These are phyloP conservation scores for Leucophenga maculata DNA, from an alignment of 2,888 invertebrate genomes.

Conservation along the genomic window DNA sequence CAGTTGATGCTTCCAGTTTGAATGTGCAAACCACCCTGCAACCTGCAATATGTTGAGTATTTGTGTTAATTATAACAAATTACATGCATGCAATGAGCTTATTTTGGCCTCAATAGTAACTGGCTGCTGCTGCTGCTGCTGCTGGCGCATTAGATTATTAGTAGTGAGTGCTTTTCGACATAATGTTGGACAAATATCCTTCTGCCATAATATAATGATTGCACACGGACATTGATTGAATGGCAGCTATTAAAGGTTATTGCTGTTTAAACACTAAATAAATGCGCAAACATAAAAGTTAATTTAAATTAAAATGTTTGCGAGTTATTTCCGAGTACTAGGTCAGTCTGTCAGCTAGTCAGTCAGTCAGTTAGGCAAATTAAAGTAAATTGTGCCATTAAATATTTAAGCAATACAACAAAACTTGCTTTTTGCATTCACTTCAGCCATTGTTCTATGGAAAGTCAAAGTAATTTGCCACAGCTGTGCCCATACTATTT, in stretches of 20 bases:
- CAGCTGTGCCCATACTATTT: neutral
- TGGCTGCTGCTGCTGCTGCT: no score
- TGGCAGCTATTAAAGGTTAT: neutral
- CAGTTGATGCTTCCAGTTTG: no score
- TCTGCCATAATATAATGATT: neutral
- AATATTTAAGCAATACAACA: neutral
- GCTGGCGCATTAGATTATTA: no score
- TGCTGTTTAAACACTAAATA: neutral
- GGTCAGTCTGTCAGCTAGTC: no score
- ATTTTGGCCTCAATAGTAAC: no score
- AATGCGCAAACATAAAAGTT: neutral
- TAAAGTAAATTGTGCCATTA: no score
- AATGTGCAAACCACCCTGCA: no score
- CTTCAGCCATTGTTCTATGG: neutral
- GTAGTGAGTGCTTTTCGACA: no score
- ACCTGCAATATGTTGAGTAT: neutral
- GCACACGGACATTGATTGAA: neutral
- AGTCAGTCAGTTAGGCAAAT: no score
- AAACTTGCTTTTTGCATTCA: neutral
- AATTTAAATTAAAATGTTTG: neutral
- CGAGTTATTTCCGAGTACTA: neutral
- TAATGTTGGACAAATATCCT: neutral
- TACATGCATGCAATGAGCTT: no score
- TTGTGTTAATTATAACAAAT: slow-evolving; percentile 8
- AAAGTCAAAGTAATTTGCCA: slow-evolving; percentile 4